phyloP scores from a whole-genome alignment of 1,140 invertebrate species.

The Archivesica marissinica region DNA sequence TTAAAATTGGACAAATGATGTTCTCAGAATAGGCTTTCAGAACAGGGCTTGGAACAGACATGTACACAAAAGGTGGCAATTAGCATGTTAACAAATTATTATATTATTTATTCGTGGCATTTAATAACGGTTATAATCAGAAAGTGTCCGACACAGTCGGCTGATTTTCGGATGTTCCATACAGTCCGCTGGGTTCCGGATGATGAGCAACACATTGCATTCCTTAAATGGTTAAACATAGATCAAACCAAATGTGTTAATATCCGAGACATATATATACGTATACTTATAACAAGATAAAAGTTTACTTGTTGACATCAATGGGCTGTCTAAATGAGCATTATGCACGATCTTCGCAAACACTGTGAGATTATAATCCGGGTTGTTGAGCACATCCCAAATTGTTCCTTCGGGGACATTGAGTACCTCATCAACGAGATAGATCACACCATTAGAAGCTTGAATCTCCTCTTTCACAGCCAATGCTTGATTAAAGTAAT shows the following conservation, averaged over 20 bases:
- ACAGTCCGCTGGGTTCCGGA: too few species aligned
- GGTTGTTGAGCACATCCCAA: conserved; percentile 56
- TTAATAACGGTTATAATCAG: too few species aligned
- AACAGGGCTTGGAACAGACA: too few species aligned
- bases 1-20: too few species aligned
- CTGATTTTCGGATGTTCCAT: too few species aligned
- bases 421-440: conserved; percentile 67
- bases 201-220: background rate
- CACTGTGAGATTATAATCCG: conserved; percentile 58
- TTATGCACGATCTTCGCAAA: conserved; percentile 58
- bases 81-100: too few species aligned
- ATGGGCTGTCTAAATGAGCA: background rate
- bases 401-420: conserved; percentile 70
- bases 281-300: background rate
- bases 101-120: too few species aligned
- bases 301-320: background rate
- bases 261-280: background rate
- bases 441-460: conserved; percentile 64
- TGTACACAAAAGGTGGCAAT: too few species aligned
- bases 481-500: conserved; percentile 66
- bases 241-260: background rate
- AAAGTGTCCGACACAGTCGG: too few species aligned
- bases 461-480: conserved; percentile 62
- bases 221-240: background rate
- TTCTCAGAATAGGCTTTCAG: too few species aligned